Evolutionary conservation across 1,140 invertebrate species (phyloP).

Genomic region (Trichogramma pretiosum): DNA sequence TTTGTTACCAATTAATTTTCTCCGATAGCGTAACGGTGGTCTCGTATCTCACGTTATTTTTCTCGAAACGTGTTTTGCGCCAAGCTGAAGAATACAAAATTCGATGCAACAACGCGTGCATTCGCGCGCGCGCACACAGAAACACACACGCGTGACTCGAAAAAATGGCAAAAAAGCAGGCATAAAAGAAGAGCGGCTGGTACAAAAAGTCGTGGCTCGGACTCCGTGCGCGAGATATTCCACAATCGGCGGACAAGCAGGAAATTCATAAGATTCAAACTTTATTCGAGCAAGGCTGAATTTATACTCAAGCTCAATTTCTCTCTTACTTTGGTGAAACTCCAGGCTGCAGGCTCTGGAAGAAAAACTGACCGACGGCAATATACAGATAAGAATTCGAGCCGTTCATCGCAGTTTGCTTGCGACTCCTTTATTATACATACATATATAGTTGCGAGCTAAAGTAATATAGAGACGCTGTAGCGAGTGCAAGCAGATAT

Average conservation of each 20-base stretch:
- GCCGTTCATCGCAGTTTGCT: slow-evolving; percentile 3
- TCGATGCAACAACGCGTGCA: neutral
- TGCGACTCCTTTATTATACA: slow-evolving; percentile 13
- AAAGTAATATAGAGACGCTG: too few species aligned
- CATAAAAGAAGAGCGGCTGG: neutral
- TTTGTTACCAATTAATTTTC: slow-evolving; percentile 11
- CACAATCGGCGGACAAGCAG: slow-evolving; percentile 12
- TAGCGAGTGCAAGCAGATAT: neutral
- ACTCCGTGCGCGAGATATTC: too few species aligned
- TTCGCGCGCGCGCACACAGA: neutral
- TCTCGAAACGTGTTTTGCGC: too few species aligned
- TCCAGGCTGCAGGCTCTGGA: too few species aligned
- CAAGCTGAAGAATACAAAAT: neutral
- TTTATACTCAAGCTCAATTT: slow-evolving; percentile 14
- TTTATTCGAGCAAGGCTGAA: slow-evolving; percentile 17
- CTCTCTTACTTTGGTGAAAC: too few species aligned
- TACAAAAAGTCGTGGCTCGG: too few species aligned
- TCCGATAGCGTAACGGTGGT: slow-evolving; percentile 4
- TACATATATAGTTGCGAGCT: too few species aligned
- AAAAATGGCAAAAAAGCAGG: neutral
- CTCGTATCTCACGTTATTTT: slow-evolving; percentile 1
- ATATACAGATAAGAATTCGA: slow-evolving; percentile 12
- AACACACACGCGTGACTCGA: neutral
- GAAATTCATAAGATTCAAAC: slow-evolving; percentile 20
- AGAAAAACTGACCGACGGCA: slow-evolving; percentile 14